Percentiles rank a stretch among this genome's conserved stretches.
phyloP scores from a whole-genome alignment of 2,888 invertebrate species.

The Ametastegia equiseti region DNA sequence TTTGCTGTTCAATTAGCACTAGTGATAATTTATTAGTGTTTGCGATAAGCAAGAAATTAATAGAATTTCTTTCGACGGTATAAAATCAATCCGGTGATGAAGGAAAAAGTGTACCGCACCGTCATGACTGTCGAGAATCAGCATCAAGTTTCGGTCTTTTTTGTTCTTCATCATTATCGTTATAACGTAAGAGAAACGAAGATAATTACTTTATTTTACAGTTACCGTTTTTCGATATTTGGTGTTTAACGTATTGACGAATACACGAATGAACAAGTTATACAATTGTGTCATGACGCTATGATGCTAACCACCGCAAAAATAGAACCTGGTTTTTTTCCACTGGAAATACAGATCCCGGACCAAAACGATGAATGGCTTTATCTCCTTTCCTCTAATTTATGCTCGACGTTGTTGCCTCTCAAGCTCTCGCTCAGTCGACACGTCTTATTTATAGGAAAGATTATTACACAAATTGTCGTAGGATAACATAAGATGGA shows the following conservation, averaged over 20 bases:
- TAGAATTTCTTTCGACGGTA: neutral
- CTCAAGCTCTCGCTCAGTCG: neutral
- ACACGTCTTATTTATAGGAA: slow-evolving; percentile 14
- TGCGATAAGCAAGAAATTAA: neutral
- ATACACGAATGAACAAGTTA: neutral
- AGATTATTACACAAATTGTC: slow-evolving; percentile 32
- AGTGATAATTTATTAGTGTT: neutral
- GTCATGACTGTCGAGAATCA: neutral
- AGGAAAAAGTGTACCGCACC: too few relatives aligned
- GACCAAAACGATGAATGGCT: slow-evolving; percentile 14
- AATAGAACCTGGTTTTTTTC: neutral
- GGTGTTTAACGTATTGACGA: neutral
- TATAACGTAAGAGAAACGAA: neutral
- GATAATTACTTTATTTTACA: neutral
- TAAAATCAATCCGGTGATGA: neutral
- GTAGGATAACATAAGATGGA: slow-evolving; percentile 20
- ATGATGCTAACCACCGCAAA: neutral
- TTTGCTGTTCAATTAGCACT: neutral
- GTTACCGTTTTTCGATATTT: neutral
- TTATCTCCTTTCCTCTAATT: slow-evolving; percentile 10
- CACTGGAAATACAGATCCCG: slow-evolving; percentile 8
- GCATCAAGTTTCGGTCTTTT: neutral
- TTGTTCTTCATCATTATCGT: neutral
- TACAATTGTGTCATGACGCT: neutral
- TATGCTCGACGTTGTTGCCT: neutral